Conservation (phyloP, 1,140 invertebrate genomes). For the Phymorhynchus buccinoides region DNA sequence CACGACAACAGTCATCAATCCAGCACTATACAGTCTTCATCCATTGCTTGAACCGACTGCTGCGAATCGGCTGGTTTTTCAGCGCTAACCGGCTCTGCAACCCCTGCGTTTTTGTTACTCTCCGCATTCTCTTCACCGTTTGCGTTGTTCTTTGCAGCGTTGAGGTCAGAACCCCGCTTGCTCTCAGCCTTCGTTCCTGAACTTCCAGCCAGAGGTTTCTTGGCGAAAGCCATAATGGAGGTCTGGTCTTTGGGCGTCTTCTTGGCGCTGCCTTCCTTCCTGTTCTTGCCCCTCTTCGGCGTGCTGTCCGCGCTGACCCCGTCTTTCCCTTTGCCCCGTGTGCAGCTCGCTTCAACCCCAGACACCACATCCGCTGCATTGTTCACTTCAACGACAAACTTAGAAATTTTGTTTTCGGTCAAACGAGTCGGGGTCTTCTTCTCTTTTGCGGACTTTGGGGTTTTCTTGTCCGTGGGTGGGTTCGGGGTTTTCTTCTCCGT, state of each 20-base stretch:
- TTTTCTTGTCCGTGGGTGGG: neutral
- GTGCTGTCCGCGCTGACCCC: neutral
- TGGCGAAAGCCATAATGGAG: conserved; percentile 44
- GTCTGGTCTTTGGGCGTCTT: conserved; percentile 35
- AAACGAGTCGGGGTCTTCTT: neutral
- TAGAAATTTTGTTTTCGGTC: neutral
- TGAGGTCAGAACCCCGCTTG: neutral
- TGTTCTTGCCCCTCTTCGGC: neutral
- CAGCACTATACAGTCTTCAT: conserved; percentile 30
- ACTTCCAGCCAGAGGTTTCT: conserved; percentile 6
- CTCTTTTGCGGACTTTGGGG: neutral
- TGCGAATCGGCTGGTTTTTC: neutral
- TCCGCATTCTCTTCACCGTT: neutral
- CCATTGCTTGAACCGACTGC: neutral
- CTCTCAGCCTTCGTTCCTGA: neutral
- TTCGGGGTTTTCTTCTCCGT: neutral
- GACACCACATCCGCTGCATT: neutral
- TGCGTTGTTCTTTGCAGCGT: neutral
- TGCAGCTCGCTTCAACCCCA: neutral
- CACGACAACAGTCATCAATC: neutral
- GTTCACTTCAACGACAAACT: neutral
- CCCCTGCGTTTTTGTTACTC: neutral
- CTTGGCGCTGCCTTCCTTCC: conserved; percentile 9
- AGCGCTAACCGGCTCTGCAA: neutral
- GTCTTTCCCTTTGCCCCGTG: neutral